A percentile compares a stretch with the other conserved stretches of the same genome.
Conservation (phyloP, 2,888 invertebrate species). For the Brenthis daphne region DNA sequence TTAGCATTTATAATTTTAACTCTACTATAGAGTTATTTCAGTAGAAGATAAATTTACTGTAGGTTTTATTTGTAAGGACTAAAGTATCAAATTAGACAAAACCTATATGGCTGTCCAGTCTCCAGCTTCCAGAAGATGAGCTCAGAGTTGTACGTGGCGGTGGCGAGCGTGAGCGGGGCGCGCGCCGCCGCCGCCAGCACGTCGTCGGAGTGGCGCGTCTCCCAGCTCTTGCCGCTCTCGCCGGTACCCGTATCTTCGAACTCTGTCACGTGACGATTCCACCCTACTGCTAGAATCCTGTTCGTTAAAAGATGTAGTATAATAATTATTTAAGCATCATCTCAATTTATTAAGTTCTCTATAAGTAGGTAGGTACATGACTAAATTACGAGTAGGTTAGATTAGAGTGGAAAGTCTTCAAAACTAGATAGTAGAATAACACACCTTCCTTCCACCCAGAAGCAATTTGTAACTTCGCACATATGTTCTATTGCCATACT, state of each 20-base stretch:
- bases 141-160: slow-evolving; percentile 90
- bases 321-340: too few species aligned
- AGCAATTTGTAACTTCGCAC: slow-evolving; percentile 81
- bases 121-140: slow-evolving; percentile 91
- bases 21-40: too few species aligned
- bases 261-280: slow-evolving; percentile 89
- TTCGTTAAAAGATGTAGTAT: too few species aligned
- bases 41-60: background rate
- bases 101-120: slow-evolving; percentile 88
- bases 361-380: too few species aligned
- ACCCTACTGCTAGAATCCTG: slow-evolving; percentile 89
- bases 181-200: slow-evolving; percentile 87
- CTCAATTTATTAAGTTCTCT: too few species aligned
- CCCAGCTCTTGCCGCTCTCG: slow-evolving; percentile 86
- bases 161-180: slow-evolving; percentile 86
- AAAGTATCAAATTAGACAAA: background rate
- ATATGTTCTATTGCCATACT: slow-evolving; percentile 84
- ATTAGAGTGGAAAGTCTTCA: too few species aligned
- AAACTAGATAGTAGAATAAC: slow-evolving; percentile 18
- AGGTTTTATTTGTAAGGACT: background rate
- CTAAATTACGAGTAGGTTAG: too few species aligned
- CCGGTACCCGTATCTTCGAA: slow-evolving; percentile 76
- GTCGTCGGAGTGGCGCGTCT: slow-evolving; percentile 87
- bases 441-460: slow-evolving; percentile 83
- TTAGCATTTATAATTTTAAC: too few species aligned